A percentile compares a stretch with the other conserved stretches of the same genome.
phyloP scores from a whole-genome alignment of 1,140 invertebrate genomes.

The Drosophila virilis region DNA sequence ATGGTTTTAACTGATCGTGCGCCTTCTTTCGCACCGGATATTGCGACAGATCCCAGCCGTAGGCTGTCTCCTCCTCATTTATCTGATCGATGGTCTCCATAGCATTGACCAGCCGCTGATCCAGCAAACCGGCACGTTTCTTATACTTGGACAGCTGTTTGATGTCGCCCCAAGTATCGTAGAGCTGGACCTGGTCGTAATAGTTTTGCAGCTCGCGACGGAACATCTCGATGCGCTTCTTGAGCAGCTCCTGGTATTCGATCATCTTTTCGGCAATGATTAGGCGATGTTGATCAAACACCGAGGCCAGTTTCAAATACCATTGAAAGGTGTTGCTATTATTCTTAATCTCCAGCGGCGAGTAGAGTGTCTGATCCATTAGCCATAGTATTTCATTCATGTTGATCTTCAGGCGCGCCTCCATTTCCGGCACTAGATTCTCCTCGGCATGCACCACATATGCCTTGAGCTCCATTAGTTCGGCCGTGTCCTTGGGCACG shows the following conservation, averaged over 20 bases:
- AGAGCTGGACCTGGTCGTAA: conserved; percentile 92
- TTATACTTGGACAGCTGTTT: conserved; percentile 93
- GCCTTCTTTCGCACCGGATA: conserved; percentile 93
- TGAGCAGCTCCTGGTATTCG: conserved; percentile 94
- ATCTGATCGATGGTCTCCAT: conserved; percentile 94
- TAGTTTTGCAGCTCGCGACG: conserved; percentile 91
- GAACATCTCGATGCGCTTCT: conserved; percentile 84
- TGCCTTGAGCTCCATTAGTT: conserved; percentile 92
- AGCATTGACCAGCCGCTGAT: conserved; percentile 88
- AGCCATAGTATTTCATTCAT: conserved; percentile 85
- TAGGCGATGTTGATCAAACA: conserved; percentile 92
- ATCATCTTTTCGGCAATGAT: conserved; percentile 92
- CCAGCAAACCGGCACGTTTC: conserved; percentile 90
- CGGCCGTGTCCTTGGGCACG: conserved; percentile 92
- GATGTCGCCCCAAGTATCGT: conserved; percentile 95
- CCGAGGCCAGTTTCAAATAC: conserved; percentile 91
- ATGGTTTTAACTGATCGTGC: conserved; percentile 91
- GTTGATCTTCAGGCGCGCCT: conserved; percentile 88
- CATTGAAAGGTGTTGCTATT: conserved; percentile 95
- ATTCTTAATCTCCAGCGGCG: conserved; percentile 92
- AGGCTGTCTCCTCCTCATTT: conserved; percentile 96
- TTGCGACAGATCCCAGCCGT: conserved; percentile 94
- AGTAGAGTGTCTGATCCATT: conserved; percentile 91
- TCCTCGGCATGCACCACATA: conserved; percentile 91
- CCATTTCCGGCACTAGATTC: conserved; percentile 89